Percentiles rank a stretch among this genome's conserved stretches.
phyloP scores from a whole-genome alignment of 2,113 vertebrate species.

The Hippocampus abdominalis region DNA sequence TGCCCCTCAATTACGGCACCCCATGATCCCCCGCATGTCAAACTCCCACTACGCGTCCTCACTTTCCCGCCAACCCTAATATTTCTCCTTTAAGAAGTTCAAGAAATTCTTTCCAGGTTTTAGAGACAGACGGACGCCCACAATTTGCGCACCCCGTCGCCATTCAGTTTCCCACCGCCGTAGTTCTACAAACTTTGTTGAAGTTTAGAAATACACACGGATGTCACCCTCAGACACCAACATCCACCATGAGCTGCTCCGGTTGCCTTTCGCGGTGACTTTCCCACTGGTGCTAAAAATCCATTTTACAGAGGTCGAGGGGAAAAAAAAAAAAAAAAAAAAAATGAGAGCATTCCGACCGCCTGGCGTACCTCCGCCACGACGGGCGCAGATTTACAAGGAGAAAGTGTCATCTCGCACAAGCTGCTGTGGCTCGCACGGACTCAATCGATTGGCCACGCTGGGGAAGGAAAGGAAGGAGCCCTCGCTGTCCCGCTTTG shows the following conservation, averaged over 20 bases:
- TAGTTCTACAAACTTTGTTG: no score
- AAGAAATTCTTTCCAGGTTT: no score
- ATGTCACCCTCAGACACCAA: not conserved
- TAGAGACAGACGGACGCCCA: no score
- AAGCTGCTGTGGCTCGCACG: constrained; percentile 80
- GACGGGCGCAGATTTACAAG: constrained; percentile 78
- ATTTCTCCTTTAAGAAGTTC: no score
- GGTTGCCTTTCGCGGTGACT: constrained; percentile 40
- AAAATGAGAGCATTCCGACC: constrained; percentile 57
- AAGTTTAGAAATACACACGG: constrained; percentile 2
- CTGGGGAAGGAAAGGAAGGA: constrained; percentile 43
- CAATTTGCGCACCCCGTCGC: no score
- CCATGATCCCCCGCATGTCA: no score
- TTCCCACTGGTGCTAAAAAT: constrained; percentile 67
- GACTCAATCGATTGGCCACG: constrained; percentile 81
- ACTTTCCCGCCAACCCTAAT: no score
- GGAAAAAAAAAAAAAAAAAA: no score
- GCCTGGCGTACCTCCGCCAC: constrained; percentile 60
- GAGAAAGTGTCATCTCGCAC: constrained; percentile 80
- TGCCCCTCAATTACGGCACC: no score
- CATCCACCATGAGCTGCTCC: not conserved
- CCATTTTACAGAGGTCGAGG: constrained; percentile 64
- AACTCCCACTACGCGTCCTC: no score
- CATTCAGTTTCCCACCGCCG: no score
- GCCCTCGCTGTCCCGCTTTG: constrained; percentile 20